phyloP scores from a whole-genome alignment of 2,113 vertebrate species.

The Tenrec ecaudatus region DNA sequence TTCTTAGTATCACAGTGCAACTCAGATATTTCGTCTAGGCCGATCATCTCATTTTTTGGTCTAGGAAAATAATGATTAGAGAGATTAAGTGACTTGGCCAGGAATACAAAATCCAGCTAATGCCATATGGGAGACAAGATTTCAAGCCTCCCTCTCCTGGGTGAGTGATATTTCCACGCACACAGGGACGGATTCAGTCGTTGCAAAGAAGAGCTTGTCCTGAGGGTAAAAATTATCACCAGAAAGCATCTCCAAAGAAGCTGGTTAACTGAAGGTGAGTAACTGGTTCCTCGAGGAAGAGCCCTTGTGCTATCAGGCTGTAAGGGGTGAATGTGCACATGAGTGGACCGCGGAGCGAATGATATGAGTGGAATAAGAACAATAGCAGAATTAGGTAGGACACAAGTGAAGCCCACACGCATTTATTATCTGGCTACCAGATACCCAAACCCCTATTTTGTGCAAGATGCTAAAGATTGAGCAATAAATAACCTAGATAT shows the following conservation, averaged over 20 bases:
- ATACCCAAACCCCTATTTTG: neutral
- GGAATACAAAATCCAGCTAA: slow-evolving; percentile 16
- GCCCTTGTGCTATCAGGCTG: neutral
- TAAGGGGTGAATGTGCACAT: neutral
- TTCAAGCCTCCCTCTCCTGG: neutral
- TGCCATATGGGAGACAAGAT: neutral
- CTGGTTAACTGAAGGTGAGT: neutral
- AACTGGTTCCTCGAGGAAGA: neutral
- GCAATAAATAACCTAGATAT: neutral
- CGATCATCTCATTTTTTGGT: neutral
- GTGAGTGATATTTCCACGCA: neutral
- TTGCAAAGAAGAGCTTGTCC: neutral
- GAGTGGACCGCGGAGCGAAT: neutral
- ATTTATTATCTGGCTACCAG: neutral
- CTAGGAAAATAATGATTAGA: neutral
- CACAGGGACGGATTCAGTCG: neutral
- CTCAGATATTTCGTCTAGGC: neutral
- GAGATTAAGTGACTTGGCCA: neutral
- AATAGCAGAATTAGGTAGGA: neutral
- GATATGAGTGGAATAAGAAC: neutral
- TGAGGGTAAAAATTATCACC: neutral
- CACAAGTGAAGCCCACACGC: neutral
- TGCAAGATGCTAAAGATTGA: neutral
- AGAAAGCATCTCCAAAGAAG: slow-evolving; percentile 8
- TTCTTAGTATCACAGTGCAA: neutral